These are phyloP conservation scores for Drosophila hydei DNA, from an alignment of 1,140 invertebrate genomes.

Conservation along the genomic window DNA sequence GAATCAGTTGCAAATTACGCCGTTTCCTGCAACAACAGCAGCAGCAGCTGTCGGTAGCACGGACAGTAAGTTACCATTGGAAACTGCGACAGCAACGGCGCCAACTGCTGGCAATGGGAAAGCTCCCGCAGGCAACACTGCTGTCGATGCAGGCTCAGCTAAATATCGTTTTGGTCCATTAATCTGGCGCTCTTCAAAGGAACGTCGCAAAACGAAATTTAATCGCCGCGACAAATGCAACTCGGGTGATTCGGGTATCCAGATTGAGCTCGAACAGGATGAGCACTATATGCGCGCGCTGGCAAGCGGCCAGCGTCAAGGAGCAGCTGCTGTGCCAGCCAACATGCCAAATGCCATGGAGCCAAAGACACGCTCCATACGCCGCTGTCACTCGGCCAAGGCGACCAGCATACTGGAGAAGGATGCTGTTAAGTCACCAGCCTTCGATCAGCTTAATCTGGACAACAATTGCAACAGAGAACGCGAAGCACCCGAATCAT, in stretches of 20 bases:
- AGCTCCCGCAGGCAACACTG: slow-evolving; percentile 4
- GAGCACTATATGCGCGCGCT: slow-evolving; percentile 64
- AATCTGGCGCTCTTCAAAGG: slow-evolving; percentile 89
- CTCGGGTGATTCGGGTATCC: slow-evolving; percentile 90
- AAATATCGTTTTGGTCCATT: slow-evolving; percentile 87
- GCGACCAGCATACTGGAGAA: slow-evolving; percentile 54
- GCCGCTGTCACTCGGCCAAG: slow-evolving; percentile 78
- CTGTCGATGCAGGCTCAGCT: slow-evolving; percentile 42
- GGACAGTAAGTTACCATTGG: slow-evolving; percentile 41
- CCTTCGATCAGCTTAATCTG: slow-evolving; percentile 43
- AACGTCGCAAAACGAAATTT: slow-evolving; percentile 89
- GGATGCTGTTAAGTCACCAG: slow-evolving; percentile 39
- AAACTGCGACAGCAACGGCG: slow-evolving; percentile 15
- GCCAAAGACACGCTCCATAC: slow-evolving; percentile 55
- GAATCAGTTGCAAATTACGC: slow-evolving; percentile 65
- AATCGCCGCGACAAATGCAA: slow-evolving; percentile 89
- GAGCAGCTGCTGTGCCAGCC: neutral
- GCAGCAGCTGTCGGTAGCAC: slow-evolving; percentile 30
- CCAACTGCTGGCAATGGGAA: slow-evolving; percentile 6
- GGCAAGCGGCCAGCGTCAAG: slow-evolving; percentile 1
- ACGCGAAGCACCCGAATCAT: slow-evolving; percentile 84
- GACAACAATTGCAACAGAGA: slow-evolving; percentile 40
- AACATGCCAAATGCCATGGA: slow-evolving; percentile 22
- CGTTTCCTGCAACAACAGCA: neutral
- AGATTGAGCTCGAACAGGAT: slow-evolving; percentile 86